Evolutionary conservation across 2,888 invertebrate genomes (phyloP), one percentile per base, ranked within the genome.

Genomic region (Syritta pipiens): DNA sequence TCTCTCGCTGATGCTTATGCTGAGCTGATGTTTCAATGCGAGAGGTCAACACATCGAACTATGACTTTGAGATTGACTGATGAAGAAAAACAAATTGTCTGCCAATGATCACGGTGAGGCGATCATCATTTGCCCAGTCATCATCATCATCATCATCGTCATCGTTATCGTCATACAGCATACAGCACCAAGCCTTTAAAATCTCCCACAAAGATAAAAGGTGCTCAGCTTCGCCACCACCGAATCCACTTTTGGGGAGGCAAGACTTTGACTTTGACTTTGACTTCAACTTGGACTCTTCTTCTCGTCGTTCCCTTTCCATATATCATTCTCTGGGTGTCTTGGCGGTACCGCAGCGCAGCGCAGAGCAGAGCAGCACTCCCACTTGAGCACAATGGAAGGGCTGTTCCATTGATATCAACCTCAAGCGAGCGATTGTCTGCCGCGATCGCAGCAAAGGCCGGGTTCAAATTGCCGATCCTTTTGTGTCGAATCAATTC

Each of bases 41-140:
- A 74, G 79, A 81, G 75, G 81, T 75, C 75, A 75, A 81, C 81
- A 81, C 81, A 81, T 75, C 81, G 81, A 81, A 81, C 75, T 81
- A 81, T 81, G 75, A 81, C 81, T 81, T 81, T 75, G 75, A 81
- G 81, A 75, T 81, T 81, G 81, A 81, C 81, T 81, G 81, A 81
- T 81, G 81, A 75, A 81, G 81, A 81, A 81, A 81, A 81, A 81
- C 81, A 81, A 81, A 81, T 81, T 81, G 81, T 81, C 81, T 81
- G 81, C 81, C 81, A 75, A 81, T 81, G 81, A 81, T 75, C 74
- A 68, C 74, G 72, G 62, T 63, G 63, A 72, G 42, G 62, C 65
- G 72, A 72, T 72, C 62, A 81, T 75, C 81, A 75, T 63, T 68
- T 81, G 81, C 75, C 75, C 75, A 81, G 81, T 81, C 81, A 81